These are phyloP conservation scores for Sterna hirundo DNA, from an alignment of 2,113 vertebrate species.

Conservation along the genomic window DNA sequence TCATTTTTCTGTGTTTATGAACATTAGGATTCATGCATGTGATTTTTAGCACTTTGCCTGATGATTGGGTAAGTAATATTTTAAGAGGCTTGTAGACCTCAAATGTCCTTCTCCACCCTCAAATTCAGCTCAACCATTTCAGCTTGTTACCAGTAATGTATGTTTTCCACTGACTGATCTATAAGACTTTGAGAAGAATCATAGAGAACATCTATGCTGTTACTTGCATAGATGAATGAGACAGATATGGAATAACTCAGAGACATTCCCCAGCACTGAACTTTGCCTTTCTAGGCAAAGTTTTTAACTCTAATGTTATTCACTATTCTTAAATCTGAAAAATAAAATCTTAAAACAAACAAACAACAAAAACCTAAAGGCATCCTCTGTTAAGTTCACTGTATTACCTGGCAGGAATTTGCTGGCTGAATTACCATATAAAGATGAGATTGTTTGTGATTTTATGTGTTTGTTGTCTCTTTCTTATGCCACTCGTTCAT, in stretches of 20 bases:
- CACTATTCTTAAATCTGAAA: background rate
- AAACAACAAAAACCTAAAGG: background rate
- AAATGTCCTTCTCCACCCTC: background rate
- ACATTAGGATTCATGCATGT: background rate
- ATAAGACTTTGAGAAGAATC: background rate
- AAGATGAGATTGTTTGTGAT: background rate
- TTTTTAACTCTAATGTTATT: background rate
- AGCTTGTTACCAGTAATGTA: background rate
- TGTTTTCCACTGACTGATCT: background rate
- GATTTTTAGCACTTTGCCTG: background rate
- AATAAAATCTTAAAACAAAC: background rate
- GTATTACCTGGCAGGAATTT: background rate
- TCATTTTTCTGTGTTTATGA: fast-evolving
- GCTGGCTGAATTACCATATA: background rate
- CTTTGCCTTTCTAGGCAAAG: background rate
- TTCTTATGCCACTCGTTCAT: background rate
- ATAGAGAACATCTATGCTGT: background rate
- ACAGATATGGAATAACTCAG: background rate
- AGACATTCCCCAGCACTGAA: background rate
- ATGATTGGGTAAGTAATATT: background rate
- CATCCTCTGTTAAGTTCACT: background rate
- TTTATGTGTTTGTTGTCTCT: background rate
- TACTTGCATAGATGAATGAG: background rate
- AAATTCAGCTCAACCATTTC: background rate
- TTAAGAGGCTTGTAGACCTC: background rate